Evolutionary conservation across 2,797 vertebrate genomes (phyloP).

Genomic region (Petrocephalus schoutedeni): DNA sequence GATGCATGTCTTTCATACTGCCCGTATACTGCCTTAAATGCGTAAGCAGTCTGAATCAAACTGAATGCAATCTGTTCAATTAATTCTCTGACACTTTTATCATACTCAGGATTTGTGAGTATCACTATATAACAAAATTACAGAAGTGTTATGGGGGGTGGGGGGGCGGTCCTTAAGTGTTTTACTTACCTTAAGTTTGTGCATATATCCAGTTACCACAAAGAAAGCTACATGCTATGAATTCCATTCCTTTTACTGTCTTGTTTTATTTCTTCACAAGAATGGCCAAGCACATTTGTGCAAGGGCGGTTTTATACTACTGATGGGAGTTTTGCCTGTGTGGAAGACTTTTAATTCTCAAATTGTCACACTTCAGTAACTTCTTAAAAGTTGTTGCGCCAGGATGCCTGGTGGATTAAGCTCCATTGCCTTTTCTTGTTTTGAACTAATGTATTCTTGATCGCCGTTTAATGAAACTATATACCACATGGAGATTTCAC

Average conservation of each 20-base stretch:
- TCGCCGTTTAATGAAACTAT: conserved; percentile 99
- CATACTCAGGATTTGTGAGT: background rate
- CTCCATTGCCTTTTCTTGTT: conserved; percentile 99
- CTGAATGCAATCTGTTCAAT: background rate
- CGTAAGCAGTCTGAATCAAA: background rate
- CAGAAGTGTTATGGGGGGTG: background rate
- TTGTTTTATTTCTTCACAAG: conserved; percentile 61
- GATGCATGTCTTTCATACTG: background rate
- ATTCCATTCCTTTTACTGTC: conserved; percentile 58
- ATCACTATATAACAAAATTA: background rate
- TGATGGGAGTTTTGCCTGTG: conserved; percentile 99
- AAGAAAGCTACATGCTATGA: background rate
- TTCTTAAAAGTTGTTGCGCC: conserved; percentile 99
- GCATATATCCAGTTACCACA: background rate
- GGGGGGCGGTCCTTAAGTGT: background rate
- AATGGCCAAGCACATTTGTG: conserved; percentile 67
- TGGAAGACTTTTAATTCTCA: conserved; percentile 99
- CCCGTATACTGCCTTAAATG: background rate
- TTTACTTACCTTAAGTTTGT: background rate
- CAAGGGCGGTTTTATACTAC: conserved; percentile 81
- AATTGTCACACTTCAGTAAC: conserved; percentile 99
- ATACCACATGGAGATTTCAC: conserved; percentile 99
- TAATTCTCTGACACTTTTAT: background rate
- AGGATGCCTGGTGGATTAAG: conserved; percentile 99
- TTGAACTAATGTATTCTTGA: conserved; percentile 99